Conservation (phyloP, 1,140 invertebrate genomes). For the Acromyrmex echinatior region DNA sequence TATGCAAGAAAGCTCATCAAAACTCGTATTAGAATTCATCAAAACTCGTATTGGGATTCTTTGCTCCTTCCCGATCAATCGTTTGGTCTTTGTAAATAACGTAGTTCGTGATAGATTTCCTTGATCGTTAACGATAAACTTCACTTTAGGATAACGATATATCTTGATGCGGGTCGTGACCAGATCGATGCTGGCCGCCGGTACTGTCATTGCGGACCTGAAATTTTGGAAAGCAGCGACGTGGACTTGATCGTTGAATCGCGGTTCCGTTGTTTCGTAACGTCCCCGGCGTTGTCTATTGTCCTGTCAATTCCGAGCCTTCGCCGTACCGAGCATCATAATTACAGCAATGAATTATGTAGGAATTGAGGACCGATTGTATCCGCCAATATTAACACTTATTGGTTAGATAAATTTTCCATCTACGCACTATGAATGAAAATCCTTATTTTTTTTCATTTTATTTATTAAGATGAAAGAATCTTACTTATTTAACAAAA, state of each 20-base stretch:
- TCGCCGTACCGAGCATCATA: slow-evolving; percentile 14
- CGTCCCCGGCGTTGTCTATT: slow-evolving; percentile 43
- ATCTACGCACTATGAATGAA: not conserved
- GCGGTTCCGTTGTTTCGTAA: slow-evolving; percentile 49
- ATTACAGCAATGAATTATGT: slow-evolving; percentile 35
- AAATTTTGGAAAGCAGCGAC: slow-evolving; percentile 26
- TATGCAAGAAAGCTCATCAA: slow-evolving; percentile 80
- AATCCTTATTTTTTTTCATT: not conserved
- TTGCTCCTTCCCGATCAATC: slow-evolving; percentile 93
- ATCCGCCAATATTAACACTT: not conserved
- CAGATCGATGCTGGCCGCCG: slow-evolving; percentile 90
- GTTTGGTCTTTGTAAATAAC: slow-evolving; percentile 93
- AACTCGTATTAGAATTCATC: slow-evolving; percentile 91
- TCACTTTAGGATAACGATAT: slow-evolving; percentile 93
- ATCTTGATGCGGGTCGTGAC: slow-evolving; percentile 92
- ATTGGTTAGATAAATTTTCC: not conserved
- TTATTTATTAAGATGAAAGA: not conserved
- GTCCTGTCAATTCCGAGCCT: slow-evolving; percentile 49
- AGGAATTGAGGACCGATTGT: not conserved
- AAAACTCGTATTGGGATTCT: slow-evolving; percentile 90
- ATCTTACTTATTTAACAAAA: not conserved
- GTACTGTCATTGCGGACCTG: slow-evolving; percentile 80
- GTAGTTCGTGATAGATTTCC: slow-evolving; percentile 88
- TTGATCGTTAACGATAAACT: slow-evolving; percentile 96
- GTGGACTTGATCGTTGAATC: slow-evolving; percentile 44